Evolutionary conservation across 2,797 vertebrate species (phyloP), one percentile per base, ranked within the genome.

Genomic region (Bradypodion ventrale): DNA sequence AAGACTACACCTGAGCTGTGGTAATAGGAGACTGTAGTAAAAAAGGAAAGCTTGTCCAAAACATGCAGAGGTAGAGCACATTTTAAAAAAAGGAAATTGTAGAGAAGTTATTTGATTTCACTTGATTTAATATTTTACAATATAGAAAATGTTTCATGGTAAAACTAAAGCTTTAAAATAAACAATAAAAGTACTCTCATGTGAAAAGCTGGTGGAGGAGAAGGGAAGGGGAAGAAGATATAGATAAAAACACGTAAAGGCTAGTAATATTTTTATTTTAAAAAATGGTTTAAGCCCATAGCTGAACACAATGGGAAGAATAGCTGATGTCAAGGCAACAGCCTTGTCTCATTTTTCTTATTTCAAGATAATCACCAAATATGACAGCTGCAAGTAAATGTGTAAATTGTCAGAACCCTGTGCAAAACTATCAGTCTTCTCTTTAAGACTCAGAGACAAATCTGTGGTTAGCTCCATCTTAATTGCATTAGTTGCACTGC

Each of bases 371-470:
- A 21, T n/a, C 13, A 19, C 8, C 16, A 59, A 16, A 42, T 21
- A 32, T 4, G 2, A 59, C 49, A 32, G 78, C 85, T 88, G 12
- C 1, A 42, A 16, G 21, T 16, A 78, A 29, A 49, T 69, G n/a
- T 1, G 52, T 70, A 78, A 74, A 4, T 27, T 7, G 1, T 4
- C 63, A 32, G 73, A 0, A 2, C 59, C 35, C 85, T 46, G 60
- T 9, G 19, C 69, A 74, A 60, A 89, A 74, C 75, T 1, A 88
- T 59, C 7, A 1, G 1, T 83, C 70, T 59, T 72, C n/a, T 37
- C 74, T n/a, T 66, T 60, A 83, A 85, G 65, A 76, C 83, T 83
- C 65, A 29, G 62, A 52, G 46, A 40, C 27, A 62, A 80, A 75
- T 16, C 7, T 74, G 13, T 3, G 66, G 66, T 75, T 59, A 52